These are phyloP conservation scores for Tonatia bakeri DNA, from an alignment of 2,113 vertebrate species.

Conservation along the genomic window DNA sequence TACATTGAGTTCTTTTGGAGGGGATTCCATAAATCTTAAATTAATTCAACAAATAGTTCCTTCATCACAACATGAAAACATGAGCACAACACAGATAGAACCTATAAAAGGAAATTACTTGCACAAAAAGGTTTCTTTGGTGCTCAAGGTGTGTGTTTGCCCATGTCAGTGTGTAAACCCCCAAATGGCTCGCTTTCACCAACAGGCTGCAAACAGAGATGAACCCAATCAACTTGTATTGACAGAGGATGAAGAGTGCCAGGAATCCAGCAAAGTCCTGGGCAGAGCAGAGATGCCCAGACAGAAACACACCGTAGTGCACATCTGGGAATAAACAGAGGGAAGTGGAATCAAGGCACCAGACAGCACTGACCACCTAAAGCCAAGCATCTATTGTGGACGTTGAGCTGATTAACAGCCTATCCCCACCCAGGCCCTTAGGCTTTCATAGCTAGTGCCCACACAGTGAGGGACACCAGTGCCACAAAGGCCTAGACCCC, in stretches of 20 bases:
- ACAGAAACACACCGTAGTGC: background rate
- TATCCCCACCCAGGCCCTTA: accelerated
- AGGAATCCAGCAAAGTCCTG: background rate
- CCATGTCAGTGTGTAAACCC: background rate
- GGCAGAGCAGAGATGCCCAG: background rate
- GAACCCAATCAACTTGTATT: background rate
- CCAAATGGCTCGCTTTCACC: background rate
- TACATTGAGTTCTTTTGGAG: background rate
- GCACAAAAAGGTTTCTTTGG: background rate
- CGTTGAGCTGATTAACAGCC: background rate
- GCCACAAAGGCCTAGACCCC: background rate
- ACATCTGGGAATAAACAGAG: background rate
- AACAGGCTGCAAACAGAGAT: background rate
- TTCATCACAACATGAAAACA: background rate
- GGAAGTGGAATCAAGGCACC: background rate
- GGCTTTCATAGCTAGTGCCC: accelerated
- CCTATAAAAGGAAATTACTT: background rate
- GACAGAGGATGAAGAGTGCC: background rate
- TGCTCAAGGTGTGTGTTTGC: background rate
- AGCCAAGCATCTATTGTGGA: too few species aligned
- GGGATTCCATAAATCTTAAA: background rate
- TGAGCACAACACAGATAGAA: background rate
- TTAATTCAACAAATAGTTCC: background rate
- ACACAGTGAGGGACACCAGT: accelerated
- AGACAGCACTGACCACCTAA: background rate